Evolutionary conservation across 2,797 vertebrate genomes (phyloP).

Genomic region (Sciaenops ocellatus): DNA sequence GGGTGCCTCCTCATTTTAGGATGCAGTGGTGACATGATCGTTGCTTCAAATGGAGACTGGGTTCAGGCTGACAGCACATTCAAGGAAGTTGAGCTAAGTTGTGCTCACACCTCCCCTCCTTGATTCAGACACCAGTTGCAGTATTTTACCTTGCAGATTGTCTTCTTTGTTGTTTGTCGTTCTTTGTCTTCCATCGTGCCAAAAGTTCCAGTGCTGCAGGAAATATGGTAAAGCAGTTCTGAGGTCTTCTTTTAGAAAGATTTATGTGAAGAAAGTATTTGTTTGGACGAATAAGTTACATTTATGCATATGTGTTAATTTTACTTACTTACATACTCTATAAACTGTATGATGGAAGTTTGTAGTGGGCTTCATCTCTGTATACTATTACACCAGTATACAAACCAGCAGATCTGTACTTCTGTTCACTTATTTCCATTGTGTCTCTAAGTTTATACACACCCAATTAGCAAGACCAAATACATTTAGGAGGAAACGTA

Average conservation of each 20-base stretch:
- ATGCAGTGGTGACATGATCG: conserved; percentile 25
- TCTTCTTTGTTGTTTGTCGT: not conserved
- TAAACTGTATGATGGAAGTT: too few species aligned
- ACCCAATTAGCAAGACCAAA: not conserved
- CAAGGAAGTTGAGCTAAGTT: not conserved
- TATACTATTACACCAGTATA: too few species aligned
- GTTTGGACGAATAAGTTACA: not conserved
- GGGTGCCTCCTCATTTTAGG: conserved; percentile 43
- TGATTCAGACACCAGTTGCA: not conserved
- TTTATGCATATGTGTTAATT: too few species aligned
- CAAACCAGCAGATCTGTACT: not conserved
- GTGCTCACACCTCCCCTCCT: not conserved
- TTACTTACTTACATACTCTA: too few species aligned
- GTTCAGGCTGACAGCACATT: not conserved
- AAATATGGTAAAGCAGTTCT: not conserved
- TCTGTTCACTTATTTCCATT: not conserved
- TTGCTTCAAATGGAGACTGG: not conserved
- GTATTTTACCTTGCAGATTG: not conserved
- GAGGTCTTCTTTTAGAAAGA: not conserved
- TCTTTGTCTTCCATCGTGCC: not conserved
- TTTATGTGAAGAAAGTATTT: not conserved
- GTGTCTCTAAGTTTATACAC: not conserved
- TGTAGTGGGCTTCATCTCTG: too few species aligned
- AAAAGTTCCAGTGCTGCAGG: not conserved
- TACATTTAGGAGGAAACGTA: not conserved